Conservation (phyloP, 2,888 invertebrate genomes). For the Lasioglossum lativentre region DNA sequence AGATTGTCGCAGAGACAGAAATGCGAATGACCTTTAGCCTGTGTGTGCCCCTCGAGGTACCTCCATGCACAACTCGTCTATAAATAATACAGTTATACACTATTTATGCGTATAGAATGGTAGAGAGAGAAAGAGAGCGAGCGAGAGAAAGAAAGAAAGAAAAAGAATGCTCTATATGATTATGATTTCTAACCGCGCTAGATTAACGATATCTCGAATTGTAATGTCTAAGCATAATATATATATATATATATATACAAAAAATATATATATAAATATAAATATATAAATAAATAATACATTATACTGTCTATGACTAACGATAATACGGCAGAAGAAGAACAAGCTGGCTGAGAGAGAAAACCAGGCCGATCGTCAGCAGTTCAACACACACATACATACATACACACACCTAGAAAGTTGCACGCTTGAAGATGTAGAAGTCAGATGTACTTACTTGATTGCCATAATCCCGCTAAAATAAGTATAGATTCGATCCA, state of each 20-base stretch:
- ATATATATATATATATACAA: conserved; percentile 28
- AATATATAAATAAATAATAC: conserved; percentile 56
- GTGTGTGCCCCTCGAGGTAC: conserved; percentile 66
- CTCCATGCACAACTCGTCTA: conserved; percentile 81
- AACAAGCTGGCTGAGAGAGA: conserved; percentile 73
- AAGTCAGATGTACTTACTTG: conserved; percentile 33
- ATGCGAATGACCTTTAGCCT: conserved; percentile 30
- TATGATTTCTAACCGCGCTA: conserved; percentile 70
- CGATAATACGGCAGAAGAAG: conserved; percentile 51
- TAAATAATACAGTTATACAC: conserved; percentile 78
- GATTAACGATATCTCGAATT: conserved; percentile 69
- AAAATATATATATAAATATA: conserved; percentile 44
- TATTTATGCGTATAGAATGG: conserved; percentile 77
- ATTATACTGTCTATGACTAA: conserved; percentile 63
- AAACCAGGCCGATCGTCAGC: conserved; percentile 43
- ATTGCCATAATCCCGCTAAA: conserved; percentile 28
- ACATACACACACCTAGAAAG: conserved; percentile 22
- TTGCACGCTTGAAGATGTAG: conserved; percentile 39
- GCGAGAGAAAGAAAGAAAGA: neutral
- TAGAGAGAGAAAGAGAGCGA: conserved; percentile 23
- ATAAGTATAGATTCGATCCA: conserved; percentile 36
- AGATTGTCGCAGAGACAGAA: neutral
- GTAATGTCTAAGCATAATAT: conserved; percentile 62
- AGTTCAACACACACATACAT: neutral
- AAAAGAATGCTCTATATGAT: conserved; percentile 54